phyloP scores from a whole-genome alignment of 92 coral and sea anemone genomes.

The Epizoanthus scotinus region DNA sequence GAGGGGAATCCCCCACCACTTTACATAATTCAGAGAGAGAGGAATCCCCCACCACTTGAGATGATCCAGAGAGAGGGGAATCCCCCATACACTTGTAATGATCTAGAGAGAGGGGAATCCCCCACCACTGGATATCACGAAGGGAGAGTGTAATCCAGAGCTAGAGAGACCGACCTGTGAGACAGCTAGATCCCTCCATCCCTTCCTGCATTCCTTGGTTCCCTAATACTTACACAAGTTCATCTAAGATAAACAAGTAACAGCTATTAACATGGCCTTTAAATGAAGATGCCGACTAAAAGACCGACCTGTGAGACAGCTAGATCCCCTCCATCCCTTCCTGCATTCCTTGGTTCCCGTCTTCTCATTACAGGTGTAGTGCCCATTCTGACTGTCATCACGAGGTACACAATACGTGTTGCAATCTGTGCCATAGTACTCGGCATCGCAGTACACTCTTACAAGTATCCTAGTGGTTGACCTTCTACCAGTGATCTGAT shows the following conservation, averaged over 20 bases:
- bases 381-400: conserved; percentile 70
- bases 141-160: too few relatives aligned
- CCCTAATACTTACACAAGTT: too few relatives aligned
- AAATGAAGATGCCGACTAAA: neutral
- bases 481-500: conserved; percentile 69
- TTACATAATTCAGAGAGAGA: too few relatives aligned
- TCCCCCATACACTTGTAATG: too few relatives aligned
- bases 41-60: too few relatives aligned
- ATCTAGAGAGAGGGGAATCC: too few relatives aligned
- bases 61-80: too few relatives aligned
- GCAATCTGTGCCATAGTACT: conserved; percentile 85
- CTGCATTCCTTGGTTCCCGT: conserved; percentile 86
- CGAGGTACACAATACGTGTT: conserved; percentile 74
- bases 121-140: too few relatives aligned
- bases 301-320: conserved; percentile 77
- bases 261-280: too few relatives aligned
- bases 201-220: conserved; percentile 74
- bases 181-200: conserved; percentile 85
- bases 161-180: conserved; percentile 72
- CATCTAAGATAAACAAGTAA: too few relatives aligned
- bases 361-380: conserved; percentile 75
- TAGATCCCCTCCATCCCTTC: conserved; percentile 74
- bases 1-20: too few relatives aligned
- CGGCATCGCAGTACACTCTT: conserved; percentile 73
- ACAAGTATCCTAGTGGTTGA: conserved; percentile 75